Evolutionary conservation across 2,888 invertebrate species (phyloP).

Genomic region (Ganaspis brasiliensis): DNA sequence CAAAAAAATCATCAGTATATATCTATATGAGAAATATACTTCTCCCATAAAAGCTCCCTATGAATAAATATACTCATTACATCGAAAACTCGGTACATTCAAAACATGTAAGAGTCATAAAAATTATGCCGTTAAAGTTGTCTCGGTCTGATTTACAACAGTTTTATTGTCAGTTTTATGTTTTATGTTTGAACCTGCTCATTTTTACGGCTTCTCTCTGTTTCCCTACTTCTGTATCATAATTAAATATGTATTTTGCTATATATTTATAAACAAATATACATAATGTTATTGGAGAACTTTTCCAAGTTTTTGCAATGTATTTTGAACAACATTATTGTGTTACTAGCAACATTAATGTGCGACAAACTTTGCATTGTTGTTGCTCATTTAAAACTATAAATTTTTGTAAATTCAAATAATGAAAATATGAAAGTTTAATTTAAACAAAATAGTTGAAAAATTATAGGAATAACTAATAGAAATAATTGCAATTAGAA

Average conservation of each 20-base stretch:
- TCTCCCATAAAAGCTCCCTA: background rate
- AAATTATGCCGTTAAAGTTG: slow-evolving; percentile 8
- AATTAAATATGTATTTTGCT: slow-evolving; percentile 1
- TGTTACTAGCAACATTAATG: too few species aligned
- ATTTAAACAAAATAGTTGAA: too few species aligned
- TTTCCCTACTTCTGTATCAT: background rate
- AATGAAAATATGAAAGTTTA: too few species aligned
- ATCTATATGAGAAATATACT: background rate
- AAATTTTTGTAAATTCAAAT: too few species aligned
- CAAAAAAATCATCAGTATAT: background rate
- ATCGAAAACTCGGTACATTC: slow-evolving; percentile 7
- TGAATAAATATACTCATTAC: background rate
- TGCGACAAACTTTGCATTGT: too few species aligned
- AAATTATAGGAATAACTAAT: too few species aligned
- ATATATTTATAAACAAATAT: background rate
- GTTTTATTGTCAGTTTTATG: slow-evolving; percentile 29
- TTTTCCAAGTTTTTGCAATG: background rate
- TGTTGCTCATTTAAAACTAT: too few species aligned
- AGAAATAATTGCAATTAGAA: too few species aligned
- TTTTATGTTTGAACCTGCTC: background rate
- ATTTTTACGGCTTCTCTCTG: background rate
- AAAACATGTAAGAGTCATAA: slow-evolving; percentile 17
- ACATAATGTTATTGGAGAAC: background rate
- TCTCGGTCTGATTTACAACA: slow-evolving; percentile 18
- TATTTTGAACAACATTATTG: too few species aligned